A percentile compares a stretch with the other conserved stretches of the same genome.
phyloP scores from a whole-genome alignment of 2,797 vertebrate genomes.

The Tarsius wallacei region DNA sequence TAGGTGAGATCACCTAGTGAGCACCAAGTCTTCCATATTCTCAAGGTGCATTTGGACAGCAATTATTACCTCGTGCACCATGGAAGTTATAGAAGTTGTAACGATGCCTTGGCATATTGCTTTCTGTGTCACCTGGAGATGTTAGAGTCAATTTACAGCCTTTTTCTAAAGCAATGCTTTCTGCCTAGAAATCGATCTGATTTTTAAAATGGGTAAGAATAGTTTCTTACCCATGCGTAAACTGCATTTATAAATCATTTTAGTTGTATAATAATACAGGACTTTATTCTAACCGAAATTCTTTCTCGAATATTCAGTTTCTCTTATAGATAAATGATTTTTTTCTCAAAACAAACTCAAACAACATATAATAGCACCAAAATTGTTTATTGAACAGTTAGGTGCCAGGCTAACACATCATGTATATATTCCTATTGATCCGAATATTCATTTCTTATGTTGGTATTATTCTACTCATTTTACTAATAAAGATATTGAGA shows the following conservation, averaged over 20 bases:
- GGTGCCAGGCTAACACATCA: not conserved
- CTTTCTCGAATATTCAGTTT: not conserved
- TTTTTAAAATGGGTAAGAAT: not conserved
- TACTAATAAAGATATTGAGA: not conserved
- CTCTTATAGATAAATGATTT: conserved; percentile 2
- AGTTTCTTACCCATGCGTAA: not conserved
- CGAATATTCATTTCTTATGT: not conserved
- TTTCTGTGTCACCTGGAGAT: not conserved
- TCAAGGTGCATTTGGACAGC: not conserved
- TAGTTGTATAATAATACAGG: not conserved
- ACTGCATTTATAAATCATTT: not conserved
- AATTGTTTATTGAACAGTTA: not conserved
- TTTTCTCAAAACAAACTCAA: not conserved
- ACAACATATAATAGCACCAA: not conserved
- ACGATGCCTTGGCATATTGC: not conserved
- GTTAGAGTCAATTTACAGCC: not conserved
- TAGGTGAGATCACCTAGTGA: not conserved
- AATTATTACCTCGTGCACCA: not conserved
- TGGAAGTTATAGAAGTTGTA: not conserved
- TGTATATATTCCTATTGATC: not conserved
- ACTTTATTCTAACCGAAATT: conserved; percentile 44
- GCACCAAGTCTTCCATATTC: not conserved
- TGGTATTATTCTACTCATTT: not conserved
- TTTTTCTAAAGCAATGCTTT: conserved; percentile 34
- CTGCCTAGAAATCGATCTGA: not conserved